phyloP scores from a whole-genome alignment of 2,113 vertebrate genomes.

The Eulemur macaco region DNA sequence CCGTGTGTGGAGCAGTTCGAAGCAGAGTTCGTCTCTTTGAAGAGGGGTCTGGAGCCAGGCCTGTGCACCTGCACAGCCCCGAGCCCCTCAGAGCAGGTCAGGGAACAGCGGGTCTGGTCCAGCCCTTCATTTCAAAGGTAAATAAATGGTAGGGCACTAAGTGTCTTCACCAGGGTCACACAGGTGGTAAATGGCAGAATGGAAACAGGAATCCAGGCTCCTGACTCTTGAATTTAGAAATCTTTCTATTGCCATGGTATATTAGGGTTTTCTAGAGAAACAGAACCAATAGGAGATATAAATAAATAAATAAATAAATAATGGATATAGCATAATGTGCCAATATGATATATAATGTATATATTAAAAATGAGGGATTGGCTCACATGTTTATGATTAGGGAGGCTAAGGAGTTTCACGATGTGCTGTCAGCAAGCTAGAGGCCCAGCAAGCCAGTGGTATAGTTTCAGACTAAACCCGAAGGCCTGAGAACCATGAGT shows the following conservation, averaged over 20 bases:
- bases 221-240: not conserved
- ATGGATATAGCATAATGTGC: not conserved
- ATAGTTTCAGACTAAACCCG: not conserved
- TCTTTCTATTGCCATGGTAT: not conserved
- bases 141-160: not conserved
- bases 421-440: not conserved
- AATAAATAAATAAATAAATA: too few species aligned
- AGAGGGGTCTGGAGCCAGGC: not conserved
- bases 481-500: not conserved
- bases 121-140: not conserved
- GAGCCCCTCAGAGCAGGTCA: not conserved
- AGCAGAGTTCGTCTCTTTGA: not conserved
- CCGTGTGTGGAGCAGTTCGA: not conserved
- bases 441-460: not conserved
- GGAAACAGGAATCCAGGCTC: not conserved
- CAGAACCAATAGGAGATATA: not conserved
- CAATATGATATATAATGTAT: not conserved
- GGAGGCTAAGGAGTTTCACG: not conserved
- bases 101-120: not conserved
- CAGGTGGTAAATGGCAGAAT: not conserved
- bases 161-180: not conserved
- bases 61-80: not conserved
- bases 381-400: not conserved
- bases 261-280: not conserved
- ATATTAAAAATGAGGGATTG: not conserved